Evolutionary conservation across 2,113 vertebrate genomes (phyloP), one percentile per base, ranked within the genome.

Genomic region (Nycticryphes semicollaris): DNA sequence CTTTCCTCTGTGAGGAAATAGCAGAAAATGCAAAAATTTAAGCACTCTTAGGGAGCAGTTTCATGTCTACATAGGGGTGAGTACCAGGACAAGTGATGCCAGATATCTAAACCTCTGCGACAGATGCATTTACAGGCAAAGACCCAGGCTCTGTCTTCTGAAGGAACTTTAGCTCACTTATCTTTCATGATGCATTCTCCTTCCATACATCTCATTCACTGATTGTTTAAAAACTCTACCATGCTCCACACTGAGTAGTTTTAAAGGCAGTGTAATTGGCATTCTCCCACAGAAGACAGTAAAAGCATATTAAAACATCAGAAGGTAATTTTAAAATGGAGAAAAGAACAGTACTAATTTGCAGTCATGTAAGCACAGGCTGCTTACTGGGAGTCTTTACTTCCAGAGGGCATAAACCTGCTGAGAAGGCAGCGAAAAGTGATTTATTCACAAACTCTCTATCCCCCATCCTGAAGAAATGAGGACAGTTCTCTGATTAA

Each of bases 21-120:
- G 14, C 48, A 82, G 14, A 53, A 84, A 74, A 45, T 21, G 1
- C 2, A 74, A 69, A 89, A 57, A 27, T 4, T 31, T 1, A 76
- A 87, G 43, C 28, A 81, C 15, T 43, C 14, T 60, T 67, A 20
- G 0, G 19, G 50, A 85, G 57, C 14, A n/a, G 37, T 39, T 41
- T 56, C 5, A 3, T 18, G 0, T 1, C 6, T 30, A 60, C 1
- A 2, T 1, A 76, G 25, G 3, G 22, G 12, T 24, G 14, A 1
- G 31, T 48, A 33, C 31, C 53, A 86, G 43, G 57, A 85, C 37
- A 88, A 63, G 20, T 37, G 50, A 39, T 28, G 25, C 27, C 64
- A 81, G 50, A 45, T 2, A 73, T 4, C 37, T 18, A 53, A 63
- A 72, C 10, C 20, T 69, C 43, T 80, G 39, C 54, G 80, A 45